Evolutionary conservation across 2,888 invertebrate genomes (phyloP).

Genomic region (Drosophila limbata): DNA sequence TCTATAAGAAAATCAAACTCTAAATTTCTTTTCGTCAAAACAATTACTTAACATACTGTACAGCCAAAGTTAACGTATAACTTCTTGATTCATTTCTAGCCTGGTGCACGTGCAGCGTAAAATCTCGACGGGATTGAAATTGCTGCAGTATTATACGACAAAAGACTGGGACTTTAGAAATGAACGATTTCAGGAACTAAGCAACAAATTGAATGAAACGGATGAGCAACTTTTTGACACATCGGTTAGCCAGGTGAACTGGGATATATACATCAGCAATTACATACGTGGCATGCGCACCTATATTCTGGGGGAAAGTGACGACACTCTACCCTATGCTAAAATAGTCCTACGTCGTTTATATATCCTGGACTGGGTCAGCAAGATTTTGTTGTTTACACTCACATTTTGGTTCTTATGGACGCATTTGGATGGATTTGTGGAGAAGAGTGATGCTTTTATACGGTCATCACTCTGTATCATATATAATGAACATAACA

Average conservation of each 20-base stretch:
- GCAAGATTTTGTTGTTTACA: constrained; percentile 75
- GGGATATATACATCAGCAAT: constrained; percentile 88
- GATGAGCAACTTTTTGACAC: constrained; percentile 89
- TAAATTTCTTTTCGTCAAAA: too few species aligned
- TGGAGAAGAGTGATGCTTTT: constrained; percentile 76
- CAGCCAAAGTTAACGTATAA: neutral
- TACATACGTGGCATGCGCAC: constrained; percentile 94
- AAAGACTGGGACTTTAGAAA: constrained; percentile 92
- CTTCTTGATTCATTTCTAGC: constrained; percentile 83
- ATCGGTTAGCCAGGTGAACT: constrained; percentile 86
- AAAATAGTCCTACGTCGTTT: constrained; percentile 84
- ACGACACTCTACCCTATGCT: constrained; percentile 90
- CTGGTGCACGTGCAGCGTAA: constrained; percentile 88
- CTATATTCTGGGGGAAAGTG: constrained; percentile 93
- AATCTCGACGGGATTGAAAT: constrained; percentile 87
- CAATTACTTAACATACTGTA: too few species aligned
- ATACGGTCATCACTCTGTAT: constrained; percentile 64
- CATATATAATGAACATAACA: constrained; percentile 64
- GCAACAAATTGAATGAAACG: constrained; percentile 86
- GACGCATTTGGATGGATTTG: constrained; percentile 81
- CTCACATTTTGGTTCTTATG: constrained; percentile 83
- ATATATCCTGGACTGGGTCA: constrained; percentile 86
- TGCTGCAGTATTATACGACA: constrained; percentile 92
- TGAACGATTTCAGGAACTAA: constrained; percentile 87
- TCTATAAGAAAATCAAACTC: too few species aligned